These are phyloP conservation scores for Aromia moschata DNA, from an alignment of 2,888 invertebrate genomes.

Conservation along the genomic window DNA sequence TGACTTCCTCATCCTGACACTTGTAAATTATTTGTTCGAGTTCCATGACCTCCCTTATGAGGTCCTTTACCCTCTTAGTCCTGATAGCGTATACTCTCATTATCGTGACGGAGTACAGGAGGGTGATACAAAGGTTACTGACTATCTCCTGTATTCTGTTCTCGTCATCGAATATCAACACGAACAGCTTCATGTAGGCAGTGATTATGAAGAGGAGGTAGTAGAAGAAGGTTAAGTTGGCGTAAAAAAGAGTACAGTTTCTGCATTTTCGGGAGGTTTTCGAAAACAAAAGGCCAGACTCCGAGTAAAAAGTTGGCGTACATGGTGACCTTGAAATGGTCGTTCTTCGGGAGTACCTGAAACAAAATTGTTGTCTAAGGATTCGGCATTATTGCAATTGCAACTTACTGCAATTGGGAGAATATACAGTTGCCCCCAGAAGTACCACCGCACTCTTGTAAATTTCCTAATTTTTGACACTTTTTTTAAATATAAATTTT, in stretches of 20 bases:
- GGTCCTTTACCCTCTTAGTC: conserved; percentile 20
- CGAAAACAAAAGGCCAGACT: conserved; percentile 37
- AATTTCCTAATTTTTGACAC: no score
- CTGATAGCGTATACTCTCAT: conserved; percentile 30
- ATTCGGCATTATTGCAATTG: no score
- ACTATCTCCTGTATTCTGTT: conserved; percentile 34
- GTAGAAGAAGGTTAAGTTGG: conserved; percentile 26
- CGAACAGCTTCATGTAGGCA: conserved; percentile 29
- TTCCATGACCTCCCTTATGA: conserved; percentile 30
- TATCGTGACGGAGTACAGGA: conserved; percentile 31
- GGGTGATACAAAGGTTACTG: conserved; percentile 36
- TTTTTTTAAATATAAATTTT: no score
- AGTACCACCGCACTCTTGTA: no score
- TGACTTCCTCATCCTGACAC: conserved; percentile 26
- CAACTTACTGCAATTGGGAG: no score
- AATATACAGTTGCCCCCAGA: no score
- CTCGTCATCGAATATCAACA: conserved; percentile 28
- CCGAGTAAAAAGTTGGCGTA: conserved; percentile 31
- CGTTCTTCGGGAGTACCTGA: conserved; percentile 35
- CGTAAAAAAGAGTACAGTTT: conserved; percentile 27
- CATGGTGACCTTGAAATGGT: conserved; percentile 35
- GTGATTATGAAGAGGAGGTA: conserved; percentile 31
- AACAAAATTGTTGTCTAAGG: no score
- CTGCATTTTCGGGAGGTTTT: conserved; percentile 24
- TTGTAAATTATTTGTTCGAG: conserved; percentile 28